These are phyloP conservation scores for Thecophora atra DNA, from an alignment of 2,888 invertebrate genomes.

Conservation along the genomic window DNA sequence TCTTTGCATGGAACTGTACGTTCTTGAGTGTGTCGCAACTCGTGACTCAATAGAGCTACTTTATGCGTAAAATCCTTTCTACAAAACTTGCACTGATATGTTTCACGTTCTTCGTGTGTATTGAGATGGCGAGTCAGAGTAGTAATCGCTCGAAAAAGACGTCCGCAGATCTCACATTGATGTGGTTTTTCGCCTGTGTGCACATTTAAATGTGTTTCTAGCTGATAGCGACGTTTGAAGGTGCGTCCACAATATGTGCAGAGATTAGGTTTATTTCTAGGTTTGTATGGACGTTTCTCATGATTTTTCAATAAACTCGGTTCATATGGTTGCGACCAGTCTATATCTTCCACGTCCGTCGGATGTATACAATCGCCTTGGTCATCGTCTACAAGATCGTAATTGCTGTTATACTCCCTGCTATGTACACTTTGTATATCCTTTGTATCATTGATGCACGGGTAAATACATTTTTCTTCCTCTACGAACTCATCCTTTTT, in stretches of 20 bases:
- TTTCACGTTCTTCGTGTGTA: slow-evolving; percentile 47
- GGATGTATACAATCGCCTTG: not conserved
- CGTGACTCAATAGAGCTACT: slow-evolving; percentile 51
- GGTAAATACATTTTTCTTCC: slow-evolving; percentile 24
- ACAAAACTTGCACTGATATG: slow-evolving; percentile 47
- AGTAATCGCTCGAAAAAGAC: slow-evolving; percentile 50
- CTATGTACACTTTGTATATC: not conserved
- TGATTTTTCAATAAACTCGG: slow-evolving; percentile 35
- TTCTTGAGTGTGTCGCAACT: slow-evolving; percentile 50
- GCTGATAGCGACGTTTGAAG: slow-evolving; percentile 49
- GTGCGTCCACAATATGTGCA: slow-evolving; percentile 51
- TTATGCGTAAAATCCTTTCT: slow-evolving; percentile 49
- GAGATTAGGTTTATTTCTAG: slow-evolving; percentile 45
- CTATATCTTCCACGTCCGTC: slow-evolving; percentile 32
- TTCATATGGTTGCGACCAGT: slow-evolving; percentile 40
- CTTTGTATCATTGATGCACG: slow-evolving; percentile 2
- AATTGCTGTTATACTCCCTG: not conserved
- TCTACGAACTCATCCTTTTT: slow-evolving; percentile 15
- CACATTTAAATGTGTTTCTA: slow-evolving; percentile 52
- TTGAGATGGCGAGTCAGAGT: slow-evolving; percentile 50
- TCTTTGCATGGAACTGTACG: slow-evolving; percentile 45
- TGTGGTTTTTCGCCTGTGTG: slow-evolving; percentile 51
- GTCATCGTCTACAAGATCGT: slow-evolving; percentile 23
- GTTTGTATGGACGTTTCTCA: slow-evolving; percentile 44
- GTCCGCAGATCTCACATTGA: slow-evolving; percentile 52